Conservation (phyloP, 2,888 invertebrate genomes). For the Plebejus argus region DNA sequence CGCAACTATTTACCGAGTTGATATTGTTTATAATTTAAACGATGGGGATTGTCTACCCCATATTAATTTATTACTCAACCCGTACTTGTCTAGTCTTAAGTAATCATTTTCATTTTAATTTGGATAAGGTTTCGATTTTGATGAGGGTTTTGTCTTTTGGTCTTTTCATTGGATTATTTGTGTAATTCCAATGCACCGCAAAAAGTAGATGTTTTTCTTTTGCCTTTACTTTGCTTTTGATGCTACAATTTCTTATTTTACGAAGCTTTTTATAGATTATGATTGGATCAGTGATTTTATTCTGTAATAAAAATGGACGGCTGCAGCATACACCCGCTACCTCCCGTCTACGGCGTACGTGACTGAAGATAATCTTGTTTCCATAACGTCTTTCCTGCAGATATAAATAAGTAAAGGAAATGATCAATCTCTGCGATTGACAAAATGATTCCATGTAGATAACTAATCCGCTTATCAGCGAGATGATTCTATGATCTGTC, state of each 20-base stretch:
- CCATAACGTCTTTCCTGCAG: not conserved
- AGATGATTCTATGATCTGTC: not conserved
- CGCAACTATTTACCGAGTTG: slow-evolving; percentile 77
- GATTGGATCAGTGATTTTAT: slow-evolving; percentile 23
- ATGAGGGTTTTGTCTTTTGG: not conserved
- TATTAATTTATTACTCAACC: slow-evolving; percentile 14
- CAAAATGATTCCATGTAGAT: not conserved
- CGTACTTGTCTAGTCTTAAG: slow-evolving; percentile 10
- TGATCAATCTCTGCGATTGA: slow-evolving; percentile 26
- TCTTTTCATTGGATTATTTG: too few relatives aligned
- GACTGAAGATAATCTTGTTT: slow-evolving; percentile 11
- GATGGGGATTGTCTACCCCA: slow-evolving; percentile 65
- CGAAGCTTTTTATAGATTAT: slow-evolving; percentile 15
- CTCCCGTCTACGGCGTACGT: slow-evolving; percentile 9
- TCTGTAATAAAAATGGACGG: slow-evolving; percentile 19
- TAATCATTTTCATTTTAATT: slow-evolving; percentile 6
- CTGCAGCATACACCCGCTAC: not conserved
- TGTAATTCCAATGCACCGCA: not conserved
- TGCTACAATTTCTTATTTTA: not conserved
- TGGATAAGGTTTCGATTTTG: not conserved
- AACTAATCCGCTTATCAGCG: slow-evolving; percentile 8
- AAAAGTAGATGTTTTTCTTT: not conserved
- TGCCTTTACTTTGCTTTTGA: not conserved
- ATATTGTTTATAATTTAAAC: slow-evolving; percentile 79
- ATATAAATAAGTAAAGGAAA: slow-evolving; percentile 28